A percentile compares a stretch with the other conserved stretches of the same genome.
These are phyloP conservation scores for Resseliella maxima DNA, from an alignment of 2,888 invertebrate genomes.

Conservation along the genomic window DNA sequence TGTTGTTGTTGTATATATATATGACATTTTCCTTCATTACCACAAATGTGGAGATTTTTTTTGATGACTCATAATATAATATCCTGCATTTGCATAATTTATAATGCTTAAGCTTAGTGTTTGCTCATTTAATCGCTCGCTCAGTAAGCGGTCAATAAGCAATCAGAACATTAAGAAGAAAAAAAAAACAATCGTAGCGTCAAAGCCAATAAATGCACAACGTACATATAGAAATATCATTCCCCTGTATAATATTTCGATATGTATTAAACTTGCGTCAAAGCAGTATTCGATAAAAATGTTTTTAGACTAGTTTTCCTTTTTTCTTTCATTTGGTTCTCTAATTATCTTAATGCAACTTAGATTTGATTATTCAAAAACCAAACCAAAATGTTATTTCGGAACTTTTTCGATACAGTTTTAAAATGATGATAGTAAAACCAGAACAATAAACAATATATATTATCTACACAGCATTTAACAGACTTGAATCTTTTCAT, in stretches of 20 bases:
- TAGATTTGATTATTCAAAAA: not conserved
- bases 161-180: conserved; percentile 20
- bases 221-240: not conserved
- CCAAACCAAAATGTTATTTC: not conserved
- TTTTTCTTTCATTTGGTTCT: not conserved
- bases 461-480: no score
- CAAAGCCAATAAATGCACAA: conserved; percentile 6
- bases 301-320: not conserved
- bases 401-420: not conserved
- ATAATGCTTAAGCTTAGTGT: not conserved
- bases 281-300: not conserved
- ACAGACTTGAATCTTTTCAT: no score
- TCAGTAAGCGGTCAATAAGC: not conserved
- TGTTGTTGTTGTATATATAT: not conserved
- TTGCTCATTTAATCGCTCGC: not conserved
- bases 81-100: conserved; percentile 39
- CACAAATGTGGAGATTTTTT: conserved; percentile 37
- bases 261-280: not conserved
- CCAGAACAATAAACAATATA: not conserved
- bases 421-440: not conserved
- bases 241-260: not conserved
- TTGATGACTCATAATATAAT: conserved; percentile 16
- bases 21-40: not conserved
- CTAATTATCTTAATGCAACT: conserved; percentile 34
- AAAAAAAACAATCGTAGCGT: conserved; percentile 42